Base-by-base conservation (phyloP, 1,140 invertebrate species). In the Ruditapes philippinarum region DNA sequence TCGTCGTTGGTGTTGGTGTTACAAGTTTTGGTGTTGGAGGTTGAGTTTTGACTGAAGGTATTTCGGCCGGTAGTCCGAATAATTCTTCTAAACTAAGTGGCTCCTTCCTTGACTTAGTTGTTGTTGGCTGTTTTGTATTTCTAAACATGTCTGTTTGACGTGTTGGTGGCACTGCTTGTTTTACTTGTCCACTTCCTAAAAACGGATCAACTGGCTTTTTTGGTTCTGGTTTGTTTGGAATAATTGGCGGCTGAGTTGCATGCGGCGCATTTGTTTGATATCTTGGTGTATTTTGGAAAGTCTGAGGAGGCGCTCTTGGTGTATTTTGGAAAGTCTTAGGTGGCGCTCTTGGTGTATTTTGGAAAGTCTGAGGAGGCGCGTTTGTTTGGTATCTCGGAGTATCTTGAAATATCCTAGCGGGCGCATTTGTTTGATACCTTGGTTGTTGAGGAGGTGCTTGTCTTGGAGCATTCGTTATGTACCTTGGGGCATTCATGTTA, bases 101-200 rank as follows among this genome's bases (percentile, higher is more conserved):
- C n/a, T n/a, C n/a, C n/a, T n/a, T n/a, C n/a, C n/a, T n/a, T n/a
- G n/a, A n/a, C 4, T 68, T 42, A 14, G 9, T 11, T 22, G 14
- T 22, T 12, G n/a, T 28, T 22, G 38, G 5, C 0, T 25, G 42
- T 17, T 76, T 76, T 9, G 51, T 42, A 51, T 28, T 25, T 28
- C 25, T 31, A 51, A 76, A 76, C 25, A 76, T 31, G 25, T 76
- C 73, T 4, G 73, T 76, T 25, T 76, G 73, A 2, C 73, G 9
- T 28, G 45, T 76, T 25, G 73, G 73, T 2, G 73, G 73, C 22
- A 22, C 14, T 4, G 22, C 51, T 54, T 9, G 11, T 22, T 54
- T 54, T 54, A 5, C 22, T 65, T 5, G 31, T 28, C 25, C 28
- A 31, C 31, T 19, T n/a, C 7, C 33, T 65, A 65, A 65, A 33